phyloP scores from a whole-genome alignment of 92 coral and sea anemone species.

The Zoanthus sociatus region DNA sequence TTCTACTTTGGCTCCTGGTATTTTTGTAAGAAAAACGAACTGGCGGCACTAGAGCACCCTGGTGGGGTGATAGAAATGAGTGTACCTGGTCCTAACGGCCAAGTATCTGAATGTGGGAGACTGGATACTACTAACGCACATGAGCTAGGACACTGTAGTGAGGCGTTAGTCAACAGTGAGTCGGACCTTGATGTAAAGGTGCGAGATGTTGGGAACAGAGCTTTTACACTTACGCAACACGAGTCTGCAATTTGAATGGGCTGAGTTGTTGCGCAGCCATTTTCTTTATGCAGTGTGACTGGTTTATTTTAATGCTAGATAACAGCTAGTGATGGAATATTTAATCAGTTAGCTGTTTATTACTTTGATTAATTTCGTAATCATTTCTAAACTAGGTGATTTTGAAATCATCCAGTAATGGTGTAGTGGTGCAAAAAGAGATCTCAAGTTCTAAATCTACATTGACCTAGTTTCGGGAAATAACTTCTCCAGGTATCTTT shows the following conservation, averaged over 20 bases:
- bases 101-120: background rate
- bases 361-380: background rate
- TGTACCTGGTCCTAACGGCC: constrained; percentile 32
- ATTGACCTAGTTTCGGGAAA: too few species aligned
- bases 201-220: constrained; percentile 1
- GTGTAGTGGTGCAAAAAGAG: too few species aligned
- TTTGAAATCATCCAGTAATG: too few species aligned
- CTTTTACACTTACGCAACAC: constrained; percentile 31
- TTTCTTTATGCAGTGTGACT: background rate
- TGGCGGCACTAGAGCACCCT: constrained; percentile 34
- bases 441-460: too few species aligned
- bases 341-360: background rate
- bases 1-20: constrained; percentile 96
- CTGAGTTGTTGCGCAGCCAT: background rate
- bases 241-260: constrained; percentile 32
- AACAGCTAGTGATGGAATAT: too few species aligned
- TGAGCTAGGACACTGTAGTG: constrained; percentile 36
- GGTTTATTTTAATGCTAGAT: too few species aligned
- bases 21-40: constrained; percentile 84
- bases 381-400: too few species aligned
- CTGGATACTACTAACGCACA: constrained; percentile 19
- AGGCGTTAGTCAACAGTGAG: constrained; percentile 9
- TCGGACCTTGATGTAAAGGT: constrained; percentile 34
- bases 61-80: constrained; percentile 44
- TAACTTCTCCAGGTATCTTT: too few species aligned